Evolutionary conservation across 2,113 vertebrate genomes (phyloP).

Genomic region (Nycticryphes semicollaris): DNA sequence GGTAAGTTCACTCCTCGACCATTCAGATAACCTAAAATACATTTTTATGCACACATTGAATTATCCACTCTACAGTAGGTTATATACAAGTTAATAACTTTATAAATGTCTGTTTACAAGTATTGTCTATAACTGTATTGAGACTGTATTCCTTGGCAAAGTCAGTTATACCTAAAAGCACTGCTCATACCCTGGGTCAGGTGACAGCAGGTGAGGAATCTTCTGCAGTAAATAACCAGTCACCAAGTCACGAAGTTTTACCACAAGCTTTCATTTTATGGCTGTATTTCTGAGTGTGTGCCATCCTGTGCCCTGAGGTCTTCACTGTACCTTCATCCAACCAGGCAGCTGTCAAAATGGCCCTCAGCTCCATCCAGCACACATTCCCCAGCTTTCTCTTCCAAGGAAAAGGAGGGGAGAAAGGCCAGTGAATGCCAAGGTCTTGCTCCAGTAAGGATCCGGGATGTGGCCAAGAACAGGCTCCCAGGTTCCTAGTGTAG

Average conservation of each 20-base stretch:
- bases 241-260: not conserved
- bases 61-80: not conserved
- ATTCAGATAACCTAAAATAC: not conserved
- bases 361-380: conserved; percentile 34
- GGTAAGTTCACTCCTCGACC: not conserved
- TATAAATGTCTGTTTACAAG: not conserved
- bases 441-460: conserved; percentile 54
- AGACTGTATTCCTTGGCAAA: not conserved
- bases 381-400: conserved; percentile 7
- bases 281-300: not conserved
- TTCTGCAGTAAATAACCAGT: not conserved
- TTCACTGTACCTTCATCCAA: conserved; percentile 43
- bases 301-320: conserved; percentile 51
- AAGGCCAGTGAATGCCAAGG: not conserved
- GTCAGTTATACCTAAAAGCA: not conserved
- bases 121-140: not conserved
- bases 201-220: not conserved
- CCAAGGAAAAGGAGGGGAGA: conserved; percentile 28
- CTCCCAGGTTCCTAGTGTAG: not conserved
- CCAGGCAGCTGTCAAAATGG: conserved; percentile 47
- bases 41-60: not conserved
- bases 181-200: not conserved
- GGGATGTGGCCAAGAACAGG: conserved; percentile 38
- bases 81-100: not conserved
- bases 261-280: conserved; percentile 11